A percentile compares a stretch with the other conserved stretches of the same genome.
Evolutionary conservation across 2,113 vertebrate species (phyloP).

Genomic region (Calidris pygmaea): DNA sequence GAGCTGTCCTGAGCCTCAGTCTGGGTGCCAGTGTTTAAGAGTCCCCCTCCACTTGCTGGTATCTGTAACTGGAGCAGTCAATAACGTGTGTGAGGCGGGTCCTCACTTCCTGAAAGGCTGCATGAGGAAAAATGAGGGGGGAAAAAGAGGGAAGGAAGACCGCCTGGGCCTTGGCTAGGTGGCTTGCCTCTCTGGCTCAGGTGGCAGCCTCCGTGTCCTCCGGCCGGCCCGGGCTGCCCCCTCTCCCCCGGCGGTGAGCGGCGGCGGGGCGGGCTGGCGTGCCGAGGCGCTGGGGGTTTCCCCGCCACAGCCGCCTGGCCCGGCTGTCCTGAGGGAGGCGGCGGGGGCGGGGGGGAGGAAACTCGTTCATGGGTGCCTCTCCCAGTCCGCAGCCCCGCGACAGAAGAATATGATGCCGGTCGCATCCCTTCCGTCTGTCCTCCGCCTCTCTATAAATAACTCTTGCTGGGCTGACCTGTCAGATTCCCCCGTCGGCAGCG

Average conservation of each 20-base stretch:
- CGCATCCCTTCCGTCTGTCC: not conserved
- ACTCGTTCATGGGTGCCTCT: not conserved
- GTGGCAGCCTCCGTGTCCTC: not conserved
- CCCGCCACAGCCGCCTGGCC: not conserved
- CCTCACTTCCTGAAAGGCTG: not conserved
- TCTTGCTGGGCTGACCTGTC: constrained; percentile 59
- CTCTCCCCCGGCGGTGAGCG: not conserved
- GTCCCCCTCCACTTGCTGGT: not conserved
- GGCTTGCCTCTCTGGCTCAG: too few species aligned
- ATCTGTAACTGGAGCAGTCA: too few species aligned
- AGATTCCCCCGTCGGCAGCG: constrained; percentile 59
- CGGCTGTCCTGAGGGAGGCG: not conserved
- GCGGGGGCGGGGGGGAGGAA: fast-evolving
- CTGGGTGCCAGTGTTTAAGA: not conserved
- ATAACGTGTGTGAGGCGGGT: fast-evolving
- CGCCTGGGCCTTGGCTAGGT: not conserved
- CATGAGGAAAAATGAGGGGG: fast-evolving
- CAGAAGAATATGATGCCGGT: not conserved
- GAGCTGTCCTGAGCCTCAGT: not conserved
- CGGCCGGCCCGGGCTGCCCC: too few species aligned
- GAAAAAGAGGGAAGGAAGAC: too few species aligned
- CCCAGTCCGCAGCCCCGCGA: not conserved
- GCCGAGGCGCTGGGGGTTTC: not conserved
- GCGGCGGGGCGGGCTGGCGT: not conserved
- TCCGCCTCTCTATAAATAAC: constrained; percentile 75